Conservation (phyloP, 2,888 invertebrate species). For the Luperina testacea region DNA sequence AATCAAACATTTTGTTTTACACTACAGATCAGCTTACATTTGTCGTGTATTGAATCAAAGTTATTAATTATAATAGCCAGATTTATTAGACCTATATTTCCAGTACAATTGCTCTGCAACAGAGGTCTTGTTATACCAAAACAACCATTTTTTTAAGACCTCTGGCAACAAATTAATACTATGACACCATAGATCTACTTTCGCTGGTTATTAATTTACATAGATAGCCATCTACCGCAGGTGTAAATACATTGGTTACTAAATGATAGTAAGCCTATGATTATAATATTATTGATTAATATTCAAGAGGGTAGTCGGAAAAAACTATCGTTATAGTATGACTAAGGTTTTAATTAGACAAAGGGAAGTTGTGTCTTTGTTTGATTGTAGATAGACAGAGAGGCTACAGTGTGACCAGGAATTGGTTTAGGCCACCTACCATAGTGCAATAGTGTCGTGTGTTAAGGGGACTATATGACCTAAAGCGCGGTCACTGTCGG, state of each 20-base stretch:
- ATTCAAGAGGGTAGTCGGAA: slow-evolving; percentile 57
- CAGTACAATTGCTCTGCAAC: slow-evolving; percentile 13
- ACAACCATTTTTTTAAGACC: slow-evolving; percentile 16
- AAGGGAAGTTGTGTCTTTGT: slow-evolving; percentile 20
- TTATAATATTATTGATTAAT: slow-evolving; percentile 62
- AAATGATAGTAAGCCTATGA: slow-evolving; percentile 63
- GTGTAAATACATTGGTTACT: slow-evolving; percentile 71
- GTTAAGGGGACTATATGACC: too few species aligned
- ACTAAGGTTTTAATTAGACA: slow-evolving; percentile 51
- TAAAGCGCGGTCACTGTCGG: too few species aligned
- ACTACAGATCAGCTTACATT: slow-evolving; percentile 21
- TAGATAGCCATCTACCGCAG: slow-evolving; percentile 65
- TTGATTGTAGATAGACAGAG: slow-evolving; percentile 25
- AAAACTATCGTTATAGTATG: slow-evolving; percentile 45
- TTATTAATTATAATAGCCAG: slow-evolving; percentile 44
- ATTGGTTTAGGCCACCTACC: not conserved
- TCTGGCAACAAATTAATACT: not conserved
- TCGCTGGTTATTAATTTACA: slow-evolving; percentile 58
- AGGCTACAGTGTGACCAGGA: slow-evolving; percentile 12
- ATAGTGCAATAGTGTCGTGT: not conserved
- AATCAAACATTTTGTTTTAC: slow-evolving; percentile 7
- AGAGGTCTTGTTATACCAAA: slow-evolving; percentile 55
- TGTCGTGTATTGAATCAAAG: slow-evolving; percentile 15
- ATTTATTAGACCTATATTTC: slow-evolving; percentile 51
- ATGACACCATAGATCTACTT: not conserved